Base-by-base conservation (phyloP, 1,140 invertebrate genomes). In the Chionoecetes opilio region DNA sequence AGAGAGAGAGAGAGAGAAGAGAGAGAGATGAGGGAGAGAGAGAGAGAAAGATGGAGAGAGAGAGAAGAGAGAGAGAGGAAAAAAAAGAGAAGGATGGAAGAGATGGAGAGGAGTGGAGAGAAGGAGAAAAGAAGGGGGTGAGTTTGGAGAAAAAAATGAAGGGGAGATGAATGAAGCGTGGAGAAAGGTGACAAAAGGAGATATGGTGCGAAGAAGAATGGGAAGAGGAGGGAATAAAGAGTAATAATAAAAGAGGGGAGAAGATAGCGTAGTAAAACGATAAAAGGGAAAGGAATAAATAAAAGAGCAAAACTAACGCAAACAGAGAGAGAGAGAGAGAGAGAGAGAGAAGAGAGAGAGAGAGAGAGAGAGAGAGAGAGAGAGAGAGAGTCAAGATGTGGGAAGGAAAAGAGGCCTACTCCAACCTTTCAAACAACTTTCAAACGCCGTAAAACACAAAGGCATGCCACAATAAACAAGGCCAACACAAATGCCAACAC, bases 361-460 rank as follows among this genome's bases (percentile, higher is more conserved):
- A 5, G 63, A n/a, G 63, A 75, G 21, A 75, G 63, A n/a, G 8
- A n/a, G 26, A 75, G 63, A n/a, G 63, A 75, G n/a, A 5, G 11
- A 21, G 63, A 6, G 63, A 75, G 8, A 26, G 63, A 21, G 26
- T n/a, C 41, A 46, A 8, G 63, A 21, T 75, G 63, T n/a, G 63
- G 63, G 63, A 75, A n/a, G 21, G 26, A 21, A n/a, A 75, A n/a
- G 63, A 75, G 63, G 63, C 11, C 63, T 75, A 75, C 63, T 75
- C 63, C 63, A 75, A 75, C 63, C 63, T 75, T 75, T 75, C 63
- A 75, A 75, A 75, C 63, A 75, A 75, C 21, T 75, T 75, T 75
- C 63, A 75, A 75, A 75, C 63, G n/a, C 21, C 21, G n/a, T n/a
- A 75, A 75, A n/a, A 75, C 63, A 75, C 63, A 75, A 75, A 75